These are phyloP conservation scores for Temnothorax unifasciatus DNA, from an alignment of 2,888 invertebrate genomes.

Conservation along the genomic window DNA sequence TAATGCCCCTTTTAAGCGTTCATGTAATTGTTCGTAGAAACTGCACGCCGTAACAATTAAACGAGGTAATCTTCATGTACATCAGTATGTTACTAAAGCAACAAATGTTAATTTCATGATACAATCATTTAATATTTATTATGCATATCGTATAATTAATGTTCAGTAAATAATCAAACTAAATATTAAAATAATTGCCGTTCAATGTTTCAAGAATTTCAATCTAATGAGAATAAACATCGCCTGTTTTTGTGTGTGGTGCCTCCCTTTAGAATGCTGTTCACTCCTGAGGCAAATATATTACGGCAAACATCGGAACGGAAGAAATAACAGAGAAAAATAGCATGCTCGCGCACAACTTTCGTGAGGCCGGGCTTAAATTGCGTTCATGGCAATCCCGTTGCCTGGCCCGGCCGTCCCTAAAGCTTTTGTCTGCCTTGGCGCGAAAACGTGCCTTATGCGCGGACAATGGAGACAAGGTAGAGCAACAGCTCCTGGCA, in stretches of 20 bases:
- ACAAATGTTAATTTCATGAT: background rate
- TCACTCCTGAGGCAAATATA: constrained; percentile 1
- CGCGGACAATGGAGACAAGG: constrained; percentile 30
- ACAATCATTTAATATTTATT: constrained; percentile 14
- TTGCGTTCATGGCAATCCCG: constrained; percentile 36
- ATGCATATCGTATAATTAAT: background rate
- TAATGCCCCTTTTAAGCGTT: constrained; percentile 37
- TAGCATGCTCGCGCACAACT: constrained; percentile 5
- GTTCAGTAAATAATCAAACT: background rate
- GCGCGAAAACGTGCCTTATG: constrained; percentile 21
- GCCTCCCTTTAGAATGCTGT: background rate
- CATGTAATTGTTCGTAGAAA: constrained; percentile 43
- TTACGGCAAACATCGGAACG: constrained; percentile 7
- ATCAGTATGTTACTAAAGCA: constrained; percentile 9
- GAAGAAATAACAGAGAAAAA: background rate
- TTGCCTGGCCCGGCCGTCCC: background rate
- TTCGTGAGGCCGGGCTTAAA: constrained; percentile 26
- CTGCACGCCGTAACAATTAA: constrained; percentile 36
- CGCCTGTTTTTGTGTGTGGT: background rate
- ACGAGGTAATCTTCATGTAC: constrained; percentile 37
- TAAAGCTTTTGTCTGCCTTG: constrained; percentile 17
- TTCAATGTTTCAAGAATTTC: background rate
- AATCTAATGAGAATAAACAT: constrained; percentile 7
- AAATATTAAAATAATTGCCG: background rate
- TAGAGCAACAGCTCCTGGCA: constrained; percentile 8